Percentiles rank a stretch among this genome's conserved stretches.
Evolutionary conservation across 2,888 invertebrate genomes (phyloP).

Genomic region (Sminthurides aquaticus): DNA sequence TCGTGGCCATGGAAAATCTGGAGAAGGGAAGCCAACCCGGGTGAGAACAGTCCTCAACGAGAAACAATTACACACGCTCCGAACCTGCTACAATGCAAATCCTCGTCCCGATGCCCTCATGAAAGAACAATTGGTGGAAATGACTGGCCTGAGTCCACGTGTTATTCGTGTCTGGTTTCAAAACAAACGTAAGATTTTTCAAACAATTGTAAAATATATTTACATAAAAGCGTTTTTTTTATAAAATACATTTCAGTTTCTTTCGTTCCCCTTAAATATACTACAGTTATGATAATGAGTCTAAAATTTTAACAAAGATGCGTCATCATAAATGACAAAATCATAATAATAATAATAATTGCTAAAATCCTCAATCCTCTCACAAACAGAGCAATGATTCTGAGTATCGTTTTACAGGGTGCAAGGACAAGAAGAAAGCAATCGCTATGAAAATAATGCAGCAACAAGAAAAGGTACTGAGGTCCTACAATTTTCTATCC

Average conservation of each 20-base stretch:
- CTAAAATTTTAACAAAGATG: no score
- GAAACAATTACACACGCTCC: constrained; percentile 91
- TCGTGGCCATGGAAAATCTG: constrained; percentile 48
- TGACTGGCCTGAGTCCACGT: constrained; percentile 93
- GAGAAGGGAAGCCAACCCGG: constrained; percentile 91
- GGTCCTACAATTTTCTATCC: not conserved
- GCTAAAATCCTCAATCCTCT: no score
- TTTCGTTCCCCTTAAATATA: no score
- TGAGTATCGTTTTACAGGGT: constrained; percentile 54
- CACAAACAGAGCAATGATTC: not conserved
- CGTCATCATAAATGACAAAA: no score
- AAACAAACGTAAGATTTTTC: constrained; percentile 59
- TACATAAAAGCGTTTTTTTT: no score
- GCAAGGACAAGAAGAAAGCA: constrained; percentile 95
- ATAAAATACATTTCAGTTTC: no score
- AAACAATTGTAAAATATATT: no score
- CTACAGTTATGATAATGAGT: no score
- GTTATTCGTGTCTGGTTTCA: constrained; percentile 99
- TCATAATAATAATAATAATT: no score
- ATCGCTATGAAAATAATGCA: constrained; percentile 95
- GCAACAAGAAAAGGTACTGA: constrained; percentile 87
- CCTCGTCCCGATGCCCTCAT: constrained; percentile 90
- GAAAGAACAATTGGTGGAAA: constrained; percentile 97
- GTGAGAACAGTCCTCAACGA: constrained; percentile 98
- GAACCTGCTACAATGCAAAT: constrained; percentile 96